Conservation (phyloP, 2,113 vertebrate species). For the Climacteris rufus region DNA sequence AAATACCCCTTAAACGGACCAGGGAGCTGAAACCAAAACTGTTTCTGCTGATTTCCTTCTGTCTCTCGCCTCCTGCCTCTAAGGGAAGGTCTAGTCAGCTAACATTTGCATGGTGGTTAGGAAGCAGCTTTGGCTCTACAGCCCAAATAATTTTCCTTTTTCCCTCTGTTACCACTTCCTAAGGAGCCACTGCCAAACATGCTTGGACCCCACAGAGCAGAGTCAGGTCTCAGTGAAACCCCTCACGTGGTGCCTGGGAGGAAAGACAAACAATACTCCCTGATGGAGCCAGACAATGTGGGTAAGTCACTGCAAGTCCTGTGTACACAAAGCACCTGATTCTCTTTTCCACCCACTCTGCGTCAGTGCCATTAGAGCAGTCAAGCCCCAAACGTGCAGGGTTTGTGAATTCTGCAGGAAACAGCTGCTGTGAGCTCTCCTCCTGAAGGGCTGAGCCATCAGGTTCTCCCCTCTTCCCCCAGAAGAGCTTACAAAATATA, state of each 20-base stretch:
- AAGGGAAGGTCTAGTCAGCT: background rate
- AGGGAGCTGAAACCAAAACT: background rate
- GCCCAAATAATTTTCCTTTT: background rate
- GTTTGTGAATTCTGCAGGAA: background rate
- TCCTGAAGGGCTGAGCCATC: background rate
- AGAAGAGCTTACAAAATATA: background rate
- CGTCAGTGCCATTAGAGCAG: background rate
- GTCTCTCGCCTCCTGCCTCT: background rate
- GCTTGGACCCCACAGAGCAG: background rate
- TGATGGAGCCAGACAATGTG: background rate
- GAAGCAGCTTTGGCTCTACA: background rate
- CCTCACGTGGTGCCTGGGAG: background rate
- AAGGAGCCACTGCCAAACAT: background rate
- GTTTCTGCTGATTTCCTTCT: background rate
- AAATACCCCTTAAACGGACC: background rate
- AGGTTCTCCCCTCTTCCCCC: background rate
- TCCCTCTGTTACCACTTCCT: background rate
- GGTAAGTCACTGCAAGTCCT: background rate
- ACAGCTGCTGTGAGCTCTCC: background rate
- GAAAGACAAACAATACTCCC: slow-evolving; percentile 11
- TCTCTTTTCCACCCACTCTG: background rate
- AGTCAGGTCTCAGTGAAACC: background rate
- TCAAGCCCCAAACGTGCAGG: background rate
- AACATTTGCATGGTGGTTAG: background rate
- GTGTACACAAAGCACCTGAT: background rate